phyloP scores from a whole-genome alignment of 64 coral and sea anemone species.

The Dendronephthya gigantea region DNA sequence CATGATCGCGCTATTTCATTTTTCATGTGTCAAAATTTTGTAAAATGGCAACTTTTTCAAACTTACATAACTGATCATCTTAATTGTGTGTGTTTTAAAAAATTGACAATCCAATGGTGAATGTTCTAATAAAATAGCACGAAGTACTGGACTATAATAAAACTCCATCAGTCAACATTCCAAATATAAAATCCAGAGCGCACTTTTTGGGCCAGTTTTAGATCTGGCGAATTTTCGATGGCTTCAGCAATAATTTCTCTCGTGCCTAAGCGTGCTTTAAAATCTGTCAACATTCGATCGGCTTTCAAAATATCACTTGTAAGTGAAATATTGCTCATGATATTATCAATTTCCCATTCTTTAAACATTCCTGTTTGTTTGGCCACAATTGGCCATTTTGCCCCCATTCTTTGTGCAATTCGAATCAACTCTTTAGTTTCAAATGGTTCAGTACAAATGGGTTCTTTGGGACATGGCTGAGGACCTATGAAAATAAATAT shows the following conservation, averaged over 20 bases:
- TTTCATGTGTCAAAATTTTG: too few species aligned
- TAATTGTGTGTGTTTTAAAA: too few species aligned
- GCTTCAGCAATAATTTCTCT: neutral
- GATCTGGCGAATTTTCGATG: neutral
- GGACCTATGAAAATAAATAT: neutral
- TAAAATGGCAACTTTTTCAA: too few species aligned
- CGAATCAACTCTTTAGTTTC: neutral
- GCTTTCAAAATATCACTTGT: neutral
- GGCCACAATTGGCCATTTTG: neutral
- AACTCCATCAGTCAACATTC: neutral
- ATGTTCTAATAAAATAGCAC: too few species aligned
- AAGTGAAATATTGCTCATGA: neutral
- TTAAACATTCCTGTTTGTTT: neutral
- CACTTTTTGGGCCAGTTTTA: neutral
- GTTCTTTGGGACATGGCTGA: neutral
- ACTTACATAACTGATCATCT: too few species aligned
- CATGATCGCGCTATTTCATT: too few species aligned
- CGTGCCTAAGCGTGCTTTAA: neutral
- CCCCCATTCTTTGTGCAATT: neutral
- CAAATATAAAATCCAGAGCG: neutral
- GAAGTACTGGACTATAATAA: too few species aligned
- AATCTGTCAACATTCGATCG: neutral
- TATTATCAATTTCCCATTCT: neutral
- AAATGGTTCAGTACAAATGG: neutral
- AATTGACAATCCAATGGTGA: too few species aligned